Evolutionary conservation across 2,888 invertebrate species (phyloP).

Genomic region (Lordiphosa fenestrarum): DNA sequence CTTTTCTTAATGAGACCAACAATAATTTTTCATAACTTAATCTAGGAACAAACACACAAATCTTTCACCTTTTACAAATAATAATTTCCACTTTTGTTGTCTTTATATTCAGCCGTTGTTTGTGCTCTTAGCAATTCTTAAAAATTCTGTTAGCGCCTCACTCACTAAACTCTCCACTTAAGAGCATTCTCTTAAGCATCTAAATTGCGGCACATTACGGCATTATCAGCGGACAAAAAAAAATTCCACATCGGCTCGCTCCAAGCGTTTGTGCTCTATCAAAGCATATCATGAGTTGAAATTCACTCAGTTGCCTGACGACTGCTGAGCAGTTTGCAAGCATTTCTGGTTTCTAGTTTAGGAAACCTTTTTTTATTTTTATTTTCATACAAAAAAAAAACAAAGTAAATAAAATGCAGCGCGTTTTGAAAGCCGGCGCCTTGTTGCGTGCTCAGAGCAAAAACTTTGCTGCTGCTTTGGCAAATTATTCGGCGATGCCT

Average conservation of each 20-base stretch:
- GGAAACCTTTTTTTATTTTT: neutral
- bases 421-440: conserved; percentile 58
- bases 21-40: no score
- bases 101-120: neutral
- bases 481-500: conserved; percentile 82
- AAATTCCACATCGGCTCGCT: conserved; percentile 8
- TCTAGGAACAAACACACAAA: no score
- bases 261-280: conserved; percentile 7
- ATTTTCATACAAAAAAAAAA: neutral
- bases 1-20: no score
- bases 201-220: neutral
- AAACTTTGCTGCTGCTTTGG: conserved; percentile 72
- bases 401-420: conserved; percentile 61
- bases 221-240: conserved; percentile 20
- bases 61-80: neutral
- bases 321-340: conserved; percentile 37
- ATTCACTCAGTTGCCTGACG: conserved; percentile 34
- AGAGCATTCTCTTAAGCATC: conserved; percentile 1
- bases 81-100: neutral
- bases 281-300: conserved; percentile 30
- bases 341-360: conserved; percentile 8
- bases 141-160: neutral
- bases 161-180: neutral
- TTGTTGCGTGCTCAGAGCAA: conserved; percentile 52
- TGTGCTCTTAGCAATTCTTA: neutral